Evolutionary conservation across 2,797 vertebrate species (phyloP), one percentile per base, ranked within the genome.

Genomic region (Arrhamphus sclerolepis): DNA sequence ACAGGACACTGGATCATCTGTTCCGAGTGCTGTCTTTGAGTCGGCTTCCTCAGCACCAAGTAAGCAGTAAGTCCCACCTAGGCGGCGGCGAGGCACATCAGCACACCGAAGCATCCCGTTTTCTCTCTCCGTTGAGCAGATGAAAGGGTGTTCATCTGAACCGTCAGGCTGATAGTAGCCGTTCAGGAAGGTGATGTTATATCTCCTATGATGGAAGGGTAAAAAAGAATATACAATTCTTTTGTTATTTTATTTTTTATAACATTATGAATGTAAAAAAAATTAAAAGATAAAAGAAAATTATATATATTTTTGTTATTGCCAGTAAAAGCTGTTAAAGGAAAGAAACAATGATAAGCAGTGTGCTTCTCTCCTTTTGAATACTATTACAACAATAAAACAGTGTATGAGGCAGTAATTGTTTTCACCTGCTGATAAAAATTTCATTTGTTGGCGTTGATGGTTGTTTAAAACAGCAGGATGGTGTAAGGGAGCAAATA

Each of bases 81-180:
- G 93, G 0, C 93, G 94, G 65, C 94, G 93, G 61, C 84, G 87
- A 3, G 97, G 97, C 59, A 99, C 95, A 46, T 91, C 93, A 0
- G 94, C 92, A 82, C 97, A 99, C 5, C 92, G 92, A 69, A 96
- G 93, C 96, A 99, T 98, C 44, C 97, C 97, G 0, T 98, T 98
- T 44, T 99, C 96, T 0, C 94, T 91, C 43, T 93, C 92, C 0
- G 89, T 93, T 0, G 97, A 99, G 85, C 97, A 99, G 89, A 99
- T 98, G 89, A 97, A 99, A 0, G 96, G 97, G 64, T 95, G 93
- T 67, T 98, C 96, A 5, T 97, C 96, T 0, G 94, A 92, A 64
- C 94, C 95, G 7, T 97, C 96, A 0, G 93, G 89, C 38, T 91
- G 93, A 81, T 98, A 99, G 89, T 98, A 98, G 0, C 93, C 90